Conservation (phyloP, 2,888 invertebrate genomes). For the Bellardia pandia region DNA sequence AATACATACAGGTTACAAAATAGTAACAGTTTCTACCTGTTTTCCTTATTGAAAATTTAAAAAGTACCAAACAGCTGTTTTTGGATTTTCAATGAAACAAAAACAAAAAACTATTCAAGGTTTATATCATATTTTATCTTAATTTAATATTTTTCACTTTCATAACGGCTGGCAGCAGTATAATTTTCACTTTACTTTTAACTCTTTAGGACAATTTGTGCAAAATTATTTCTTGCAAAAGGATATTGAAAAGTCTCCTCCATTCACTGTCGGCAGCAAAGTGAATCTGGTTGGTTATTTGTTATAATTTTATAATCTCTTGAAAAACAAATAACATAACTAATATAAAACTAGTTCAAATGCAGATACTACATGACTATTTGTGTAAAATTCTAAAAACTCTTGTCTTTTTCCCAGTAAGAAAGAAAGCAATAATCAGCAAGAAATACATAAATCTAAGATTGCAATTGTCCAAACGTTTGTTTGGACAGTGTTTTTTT, state of each 20-base stretch:
- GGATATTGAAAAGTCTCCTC: neutral
- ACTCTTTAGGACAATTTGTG: neutral
- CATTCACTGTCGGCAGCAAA: neutral
- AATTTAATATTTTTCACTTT: neutral
- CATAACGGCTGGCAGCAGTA: neutral
- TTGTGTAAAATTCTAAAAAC: neutral
- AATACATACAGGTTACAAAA: too few species aligned
- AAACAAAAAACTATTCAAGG: too few species aligned
- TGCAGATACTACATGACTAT: neutral
- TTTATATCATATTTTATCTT: neutral
- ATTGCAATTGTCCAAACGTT: constrained; percentile 40
- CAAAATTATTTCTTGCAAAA: neutral
- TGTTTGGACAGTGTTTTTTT: neutral
- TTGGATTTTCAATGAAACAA: too few species aligned
- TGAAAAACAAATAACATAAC: neutral
- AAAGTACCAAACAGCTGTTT: too few species aligned
- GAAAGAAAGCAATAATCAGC: neutral
- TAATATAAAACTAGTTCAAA: neutral
- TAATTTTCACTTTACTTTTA: neutral
- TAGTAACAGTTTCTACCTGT: too few species aligned
- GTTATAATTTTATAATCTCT: constrained; percentile 21
- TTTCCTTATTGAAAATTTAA: too few species aligned
- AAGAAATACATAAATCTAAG: constrained; percentile 24
- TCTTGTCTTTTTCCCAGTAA: neutral
- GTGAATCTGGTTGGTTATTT: constrained; percentile 7